Evolutionary conservation across 2,888 invertebrate species (phyloP), one percentile per base, ranked within the genome.

Genomic region (Andrena chrysosceles): DNA sequence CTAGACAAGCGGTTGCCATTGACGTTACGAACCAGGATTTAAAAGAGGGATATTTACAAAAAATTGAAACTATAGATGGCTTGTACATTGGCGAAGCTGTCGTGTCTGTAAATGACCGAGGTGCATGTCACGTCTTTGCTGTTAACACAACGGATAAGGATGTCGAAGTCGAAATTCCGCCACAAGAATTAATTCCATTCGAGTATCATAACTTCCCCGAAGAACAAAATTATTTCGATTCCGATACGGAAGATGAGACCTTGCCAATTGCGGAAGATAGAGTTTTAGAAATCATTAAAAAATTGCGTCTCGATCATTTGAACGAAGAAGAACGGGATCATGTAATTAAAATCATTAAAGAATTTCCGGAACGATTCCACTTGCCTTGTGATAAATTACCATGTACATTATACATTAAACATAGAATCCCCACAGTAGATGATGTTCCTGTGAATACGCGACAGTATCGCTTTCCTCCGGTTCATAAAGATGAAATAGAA

Each of bases 271-370:
- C 10, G 20, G 5, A 35, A 8, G 23, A 64, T 1, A 64, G 64
- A 35, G 13, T 64, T 13, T 6, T n/a, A 13, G 20, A 64, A 35
- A 35, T 64, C 7, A 7, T 33, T 33, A 31, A 29, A 3, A 64
- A 2, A 31, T 23, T 64, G 7, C 26, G 42, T 7, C 42, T 64
- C 5, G 64, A 64, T 20, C 42, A 64, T 64, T 23, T 42, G 13
- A 64, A 64, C 23, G 33, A 35, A 3, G 63, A 64, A n/a, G 52
- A 67, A 67, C 6, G 10, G 16, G n/a, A 54, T 29, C 52, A 67
- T 4, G 54, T 67, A 23, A 52, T 67, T 16, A 10, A 26, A 7
- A 1, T 52, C 2, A 31, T 67, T 8, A 48, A 54, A 4, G 52
- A 67, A 26, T 67, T 52, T 8, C 48, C 67, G 1, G 31, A 52